Percentiles rank a stretch among this genome's conserved stretches.
phyloP scores from a whole-genome alignment of 2,888 invertebrate species.

The Latrodectus hesperus region DNA sequence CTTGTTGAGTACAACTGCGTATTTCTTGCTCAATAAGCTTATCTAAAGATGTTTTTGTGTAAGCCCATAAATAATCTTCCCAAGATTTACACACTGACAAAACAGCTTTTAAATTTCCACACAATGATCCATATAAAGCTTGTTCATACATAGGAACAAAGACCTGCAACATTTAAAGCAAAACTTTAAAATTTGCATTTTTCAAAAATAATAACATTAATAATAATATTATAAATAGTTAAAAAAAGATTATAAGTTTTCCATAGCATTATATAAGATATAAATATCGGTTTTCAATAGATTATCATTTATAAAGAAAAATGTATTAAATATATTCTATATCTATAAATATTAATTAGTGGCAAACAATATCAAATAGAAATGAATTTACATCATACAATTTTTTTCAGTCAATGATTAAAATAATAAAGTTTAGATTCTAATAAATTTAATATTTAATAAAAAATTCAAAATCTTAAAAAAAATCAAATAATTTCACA shows the following conservation, averaged over 20 bases:
- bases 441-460: not conserved
- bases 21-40: conserved; percentile 88
- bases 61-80: conserved; percentile 94
- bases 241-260: no score
- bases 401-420: not conserved
- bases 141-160: conserved; percentile 74
- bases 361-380: no score
- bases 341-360: no score
- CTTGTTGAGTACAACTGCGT: conserved; percentile 78
- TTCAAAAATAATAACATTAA: not conserved
- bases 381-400: no score
- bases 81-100: conserved; percentile 86
- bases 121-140: conserved; percentile 85
- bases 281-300: no score
- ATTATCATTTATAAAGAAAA: no score
- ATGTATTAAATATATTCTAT: no score
- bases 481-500: not conserved
- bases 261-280: no score
- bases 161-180: conserved; percentile 40
- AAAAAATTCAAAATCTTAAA: not conserved
- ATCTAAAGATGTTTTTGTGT: conserved; percentile 82
- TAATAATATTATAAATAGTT: not conserved
- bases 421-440: not conserved
- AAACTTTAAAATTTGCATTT: not conserved
- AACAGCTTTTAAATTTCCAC: conserved; percentile 87